A percentile compares a stretch with the other conserved stretches of the same genome.
Conservation (phyloP, 2,888 invertebrate genomes). For the Rotaria macrura region DNA sequence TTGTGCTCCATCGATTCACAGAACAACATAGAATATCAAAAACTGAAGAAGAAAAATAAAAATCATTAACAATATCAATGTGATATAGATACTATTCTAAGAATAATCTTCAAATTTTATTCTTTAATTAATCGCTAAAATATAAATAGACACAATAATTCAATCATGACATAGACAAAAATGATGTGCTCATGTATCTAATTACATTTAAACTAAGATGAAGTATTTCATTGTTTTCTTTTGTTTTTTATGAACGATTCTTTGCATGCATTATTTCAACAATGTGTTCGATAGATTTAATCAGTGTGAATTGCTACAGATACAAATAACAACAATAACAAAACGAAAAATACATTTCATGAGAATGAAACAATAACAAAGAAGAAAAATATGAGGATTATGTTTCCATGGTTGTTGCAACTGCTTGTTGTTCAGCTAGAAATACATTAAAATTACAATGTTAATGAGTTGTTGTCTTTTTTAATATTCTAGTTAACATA, state of each 20-base stretch:
- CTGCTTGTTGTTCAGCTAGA: slow-evolving; percentile 50
- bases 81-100: background rate
- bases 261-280: background rate
- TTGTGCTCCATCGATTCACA: background rate
- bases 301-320: background rate
- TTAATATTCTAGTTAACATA: background rate
- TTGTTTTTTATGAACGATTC: background rate
- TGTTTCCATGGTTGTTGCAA: background rate
- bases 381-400: background rate
- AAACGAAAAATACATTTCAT: too few relatives aligned
- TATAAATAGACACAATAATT: too few relatives aligned
- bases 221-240: too few relatives aligned
- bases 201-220: background rate
- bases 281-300: background rate
- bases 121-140: too few relatives aligned
- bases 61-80: background rate
- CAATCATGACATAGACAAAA: too few relatives aligned
- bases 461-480: background rate
- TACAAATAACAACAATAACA: background rate
- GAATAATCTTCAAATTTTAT: background rate
- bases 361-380: too few relatives aligned
- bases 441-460: slow-evolving; percentile 36
- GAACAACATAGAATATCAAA: background rate
- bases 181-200: too few relatives aligned
- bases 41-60: background rate